A percentile compares a stretch with the other conserved stretches of the same genome.
Evolutionary conservation across 2,797 vertebrate genomes (phyloP).

Genomic region (Coranthus polyacanthus): DNA sequence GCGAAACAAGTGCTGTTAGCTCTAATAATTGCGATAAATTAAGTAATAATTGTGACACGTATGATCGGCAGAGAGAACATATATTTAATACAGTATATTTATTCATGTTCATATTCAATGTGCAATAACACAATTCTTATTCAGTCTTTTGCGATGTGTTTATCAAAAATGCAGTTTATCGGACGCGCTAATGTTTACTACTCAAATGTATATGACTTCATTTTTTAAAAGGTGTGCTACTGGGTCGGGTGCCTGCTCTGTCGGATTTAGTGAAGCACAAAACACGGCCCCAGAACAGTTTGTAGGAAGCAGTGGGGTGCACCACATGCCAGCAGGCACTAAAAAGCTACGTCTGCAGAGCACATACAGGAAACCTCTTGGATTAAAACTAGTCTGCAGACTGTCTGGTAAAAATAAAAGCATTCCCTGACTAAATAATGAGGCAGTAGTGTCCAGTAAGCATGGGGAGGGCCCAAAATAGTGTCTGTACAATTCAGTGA

Average conservation of each 20-base stretch:
- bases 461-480: constrained; percentile 31
- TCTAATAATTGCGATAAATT: no score
- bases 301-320: constrained; percentile 30
- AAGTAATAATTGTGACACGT: no score
- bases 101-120: no score
- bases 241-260: not conserved
- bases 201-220: no score
- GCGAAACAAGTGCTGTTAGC: no score
- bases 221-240: no score
- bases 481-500: constrained; percentile 12
- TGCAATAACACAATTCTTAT: no score
- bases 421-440: not conserved
- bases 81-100: no score
- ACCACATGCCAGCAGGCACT: not conserved
- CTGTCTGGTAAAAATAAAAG: constrained; percentile 19
- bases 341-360: not conserved
- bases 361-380: constrained; percentile 49
- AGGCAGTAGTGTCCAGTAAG: not conserved
- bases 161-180: no score
- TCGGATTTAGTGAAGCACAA: constrained; percentile 27
- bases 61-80: no score
- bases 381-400: constrained; percentile 34
- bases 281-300: constrained; percentile 29
- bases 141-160: no score
- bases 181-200: no score